Evolutionary conservation across 2,113 vertebrate species (phyloP), one percentile per base, ranked within the genome.

Genomic region (Phasianus colchicus): DNA sequence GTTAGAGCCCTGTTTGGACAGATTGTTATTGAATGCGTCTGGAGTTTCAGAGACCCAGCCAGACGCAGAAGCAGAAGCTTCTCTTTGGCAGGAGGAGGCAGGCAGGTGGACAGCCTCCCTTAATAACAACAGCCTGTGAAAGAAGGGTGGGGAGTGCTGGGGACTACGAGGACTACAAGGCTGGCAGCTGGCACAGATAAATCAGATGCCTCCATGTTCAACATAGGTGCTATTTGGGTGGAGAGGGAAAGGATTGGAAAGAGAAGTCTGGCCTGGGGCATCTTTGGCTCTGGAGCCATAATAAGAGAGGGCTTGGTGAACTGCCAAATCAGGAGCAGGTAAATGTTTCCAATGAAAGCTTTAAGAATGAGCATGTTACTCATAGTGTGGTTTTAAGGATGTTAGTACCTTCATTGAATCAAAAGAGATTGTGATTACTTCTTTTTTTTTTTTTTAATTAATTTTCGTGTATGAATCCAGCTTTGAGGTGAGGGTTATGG

Each of bases 181-280:
- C 57, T 82, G 29, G 34, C 86, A 64, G 52, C 34, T 81, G 54
- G 43, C 38, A 29, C 30, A 27, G 66, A 19, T 29, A 11, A 8
- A 40, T 84, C 43, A 57, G 22, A 70, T n/a, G 61, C 15, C 18
- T 32, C 12, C 42, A 27, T 36, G 6, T n/a, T 85, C 75, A 45
- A 0, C 11, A 36, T 4, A 6, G 8, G 16, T 1, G 2, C 3
- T 45, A 6, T 72, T 70, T 48, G 30, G 22, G 85, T 58, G 29
- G 20, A 1, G 63, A 21, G 84, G 5, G 16, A 54, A 27, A 29
- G 27, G 24, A 36, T 47, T 11, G 47, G 34, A 30, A 67, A 67
- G 34, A 75, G 10, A 7, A 71, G 9, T 21, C 42, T 64, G 13
- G 66, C 13, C 57, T 60, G 7, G 9, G 19, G 13, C 75, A 13